A percentile compares a stretch with the other conserved stretches of the same genome.
Evolutionary conservation across 2,113 vertebrate species (phyloP).

Genomic region (Tyto alba): DNA sequence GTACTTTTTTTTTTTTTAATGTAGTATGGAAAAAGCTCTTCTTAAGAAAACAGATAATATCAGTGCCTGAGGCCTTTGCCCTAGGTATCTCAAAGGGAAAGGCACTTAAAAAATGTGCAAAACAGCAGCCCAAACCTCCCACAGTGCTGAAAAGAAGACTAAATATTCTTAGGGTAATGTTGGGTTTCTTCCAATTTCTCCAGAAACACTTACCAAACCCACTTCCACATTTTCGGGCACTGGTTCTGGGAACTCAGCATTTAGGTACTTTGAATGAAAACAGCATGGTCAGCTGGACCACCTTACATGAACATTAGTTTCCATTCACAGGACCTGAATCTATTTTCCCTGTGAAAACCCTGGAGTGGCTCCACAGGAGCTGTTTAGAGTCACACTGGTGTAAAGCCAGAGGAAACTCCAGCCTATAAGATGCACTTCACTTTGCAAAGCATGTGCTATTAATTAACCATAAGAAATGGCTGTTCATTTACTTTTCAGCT

Average conservation of each 20-base stretch:
- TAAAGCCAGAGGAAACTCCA: neutral
- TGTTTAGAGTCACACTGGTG: neutral
- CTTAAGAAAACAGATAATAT: slow-evolving; percentile 51
- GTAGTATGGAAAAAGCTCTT: slow-evolving; percentile 31
- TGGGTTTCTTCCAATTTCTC: slow-evolving; percentile 32
- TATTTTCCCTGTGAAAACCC: slow-evolving; percentile 7
- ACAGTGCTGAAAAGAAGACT: slow-evolving; percentile 57
- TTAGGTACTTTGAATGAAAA: slow-evolving; percentile 49
- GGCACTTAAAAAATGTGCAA: slow-evolving; percentile 57
- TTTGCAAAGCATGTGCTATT: slow-evolving; percentile 1
- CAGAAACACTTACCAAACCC: slow-evolving; percentile 49
- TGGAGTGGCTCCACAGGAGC: neutral
- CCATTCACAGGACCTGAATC: neutral
- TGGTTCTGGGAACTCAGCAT: slow-evolving; percentile 56
- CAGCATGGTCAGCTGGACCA: slow-evolving; percentile 50
- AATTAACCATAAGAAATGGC: slow-evolving; percentile 14
- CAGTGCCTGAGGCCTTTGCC: slow-evolving; percentile 49
- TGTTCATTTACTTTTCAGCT: slow-evolving; percentile 18
- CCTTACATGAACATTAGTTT: slow-evolving; percentile 33
- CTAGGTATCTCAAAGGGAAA: slow-evolving; percentile 53
- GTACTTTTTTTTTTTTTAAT: neutral
- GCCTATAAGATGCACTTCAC: neutral
- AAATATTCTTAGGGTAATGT: slow-evolving; percentile 41
- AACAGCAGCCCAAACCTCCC: slow-evolving; percentile 57
- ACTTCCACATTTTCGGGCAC: slow-evolving; percentile 49